Evolutionary conservation across 2,797 vertebrate genomes (phyloP), one percentile per base, ranked within the genome.

Genomic region (Pangasius mekongensis): DNA sequence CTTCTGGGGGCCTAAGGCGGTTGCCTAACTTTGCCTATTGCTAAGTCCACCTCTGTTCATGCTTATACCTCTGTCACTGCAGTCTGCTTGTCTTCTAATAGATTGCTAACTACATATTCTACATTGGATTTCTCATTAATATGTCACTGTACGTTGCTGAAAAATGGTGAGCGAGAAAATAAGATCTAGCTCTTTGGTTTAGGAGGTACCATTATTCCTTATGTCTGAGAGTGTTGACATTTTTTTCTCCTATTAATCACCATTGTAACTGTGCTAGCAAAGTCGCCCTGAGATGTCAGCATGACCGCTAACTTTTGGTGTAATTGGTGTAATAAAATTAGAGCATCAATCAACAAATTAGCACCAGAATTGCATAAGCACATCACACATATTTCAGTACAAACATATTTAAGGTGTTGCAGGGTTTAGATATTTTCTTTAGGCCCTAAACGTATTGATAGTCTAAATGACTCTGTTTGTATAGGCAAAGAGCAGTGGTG

Each of bases 401-500:
- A 33, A 80, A 33, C 8, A 33, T 20, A 20, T 24, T 39, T 16
- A 60, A 39, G 3, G 24, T 43, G 13, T 30, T 62, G 13, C 58
- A 62, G 39, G 39, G 14, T 49, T 66, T 0, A 52, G 30, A 67
- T 33, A 67, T 30, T 30, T 64, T 0, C 39, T 11, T 58, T 27
- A 85, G 36, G 20, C 1, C 11, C 58, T 77, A 14, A 77, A 77
- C 5, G 9, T 30, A 80, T 36, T 10, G 9, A 39, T 2, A 24
- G 33, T 52, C 56, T 78, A 43, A 33, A 16, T 84, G 66, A 90
- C 74, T 94, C n/a, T 93, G 69, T 69, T 92, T 92, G 85, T 93
- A 85, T 49, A 95, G 95, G 93, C 89, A 22, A 90, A 88, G 88
- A 82, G 89, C 66, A 74, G 33, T 89, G 36, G 87, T 4, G 77